Conservation (phyloP, 1,140 invertebrate genomes). For the Samia ricini region DNA sequence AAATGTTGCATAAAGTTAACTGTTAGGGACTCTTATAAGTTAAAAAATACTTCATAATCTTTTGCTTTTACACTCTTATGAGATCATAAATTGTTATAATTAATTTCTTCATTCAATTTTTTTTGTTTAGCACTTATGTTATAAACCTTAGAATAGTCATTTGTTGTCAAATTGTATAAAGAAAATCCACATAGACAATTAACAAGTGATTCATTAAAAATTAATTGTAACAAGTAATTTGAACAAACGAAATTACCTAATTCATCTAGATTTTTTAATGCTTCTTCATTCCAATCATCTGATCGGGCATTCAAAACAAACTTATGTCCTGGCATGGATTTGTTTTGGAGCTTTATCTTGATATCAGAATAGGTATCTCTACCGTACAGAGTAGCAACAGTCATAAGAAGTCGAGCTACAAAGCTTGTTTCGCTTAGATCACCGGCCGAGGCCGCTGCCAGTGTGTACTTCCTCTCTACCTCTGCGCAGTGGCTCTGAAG, state of each 20-base stretch:
- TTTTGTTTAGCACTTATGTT: too few species aligned
- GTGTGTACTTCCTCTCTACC: slow-evolving; percentile 90
- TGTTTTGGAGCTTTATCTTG: slow-evolving; percentile 83
- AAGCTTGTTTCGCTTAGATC: slow-evolving; percentile 84
- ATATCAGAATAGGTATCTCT: slow-evolving; percentile 89
- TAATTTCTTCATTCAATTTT: too few species aligned
- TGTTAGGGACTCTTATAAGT: too few species aligned
- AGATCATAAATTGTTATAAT: too few species aligned
- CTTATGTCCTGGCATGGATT: slow-evolving; percentile 89
- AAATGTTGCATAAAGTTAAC: too few species aligned
- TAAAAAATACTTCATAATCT: too few species aligned
- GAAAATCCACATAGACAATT: background rate
- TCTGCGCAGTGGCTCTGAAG: slow-evolving; percentile 90
- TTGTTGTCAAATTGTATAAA: too few species aligned
- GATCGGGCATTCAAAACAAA: slow-evolving; percentile 94
- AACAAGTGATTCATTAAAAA: background rate
- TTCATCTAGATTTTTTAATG: slow-evolving; percentile 81
- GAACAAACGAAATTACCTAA: slow-evolving; percentile 79
- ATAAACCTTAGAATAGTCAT: too few species aligned
- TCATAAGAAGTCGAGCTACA: slow-evolving; percentile 87
- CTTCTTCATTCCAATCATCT: slow-evolving; percentile 87
- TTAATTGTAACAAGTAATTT: background rate
- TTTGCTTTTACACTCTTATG: too few species aligned
- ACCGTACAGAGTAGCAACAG: slow-evolving; percentile 88
- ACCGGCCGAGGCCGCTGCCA: slow-evolving; percentile 80